Evolutionary conservation across 2,888 invertebrate genomes (phyloP).

Genomic region (Periphyllus acericola): DNA sequence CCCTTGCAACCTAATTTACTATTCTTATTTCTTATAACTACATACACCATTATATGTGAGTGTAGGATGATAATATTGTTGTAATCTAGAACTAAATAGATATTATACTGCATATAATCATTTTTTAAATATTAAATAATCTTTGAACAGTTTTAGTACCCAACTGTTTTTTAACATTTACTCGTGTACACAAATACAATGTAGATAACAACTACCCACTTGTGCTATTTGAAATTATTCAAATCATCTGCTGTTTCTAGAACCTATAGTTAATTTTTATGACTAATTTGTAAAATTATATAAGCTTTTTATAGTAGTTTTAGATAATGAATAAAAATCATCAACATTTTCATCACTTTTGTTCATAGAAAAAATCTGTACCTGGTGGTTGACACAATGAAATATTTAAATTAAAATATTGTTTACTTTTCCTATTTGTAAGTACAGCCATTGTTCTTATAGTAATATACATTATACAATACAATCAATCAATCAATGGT

Average conservation of each 20-base stretch:
- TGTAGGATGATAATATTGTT: not conserved
- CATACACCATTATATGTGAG: not conserved
- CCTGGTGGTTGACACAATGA: too few relatives aligned
- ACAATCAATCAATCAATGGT: too few relatives aligned
- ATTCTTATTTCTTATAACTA: not conserved
- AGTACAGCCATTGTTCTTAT: too few relatives aligned
- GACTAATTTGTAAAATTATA: not conserved
- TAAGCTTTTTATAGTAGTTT: not conserved
- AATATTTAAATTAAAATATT: not conserved
- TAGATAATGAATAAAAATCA: not conserved
- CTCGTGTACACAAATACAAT: not conserved
- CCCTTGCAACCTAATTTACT: not conserved
- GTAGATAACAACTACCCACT: not conserved
- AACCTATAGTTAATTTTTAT: not conserved
- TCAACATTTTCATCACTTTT: not conserved
- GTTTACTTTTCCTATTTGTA: not conserved
- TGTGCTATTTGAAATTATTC: not conserved
- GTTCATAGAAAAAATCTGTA: not conserved
- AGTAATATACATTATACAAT: too few relatives aligned
- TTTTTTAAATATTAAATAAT: not conserved
- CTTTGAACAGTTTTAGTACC: not conserved
- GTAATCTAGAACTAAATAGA: not conserved
- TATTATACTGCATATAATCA: not conserved
- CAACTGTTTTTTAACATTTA: not conserved
- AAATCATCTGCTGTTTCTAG: not conserved